These are phyloP conservation scores for Clavelina lepadiformis DNA, from an alignment of 23 tunicate species.

Conservation along the genomic window DNA sequence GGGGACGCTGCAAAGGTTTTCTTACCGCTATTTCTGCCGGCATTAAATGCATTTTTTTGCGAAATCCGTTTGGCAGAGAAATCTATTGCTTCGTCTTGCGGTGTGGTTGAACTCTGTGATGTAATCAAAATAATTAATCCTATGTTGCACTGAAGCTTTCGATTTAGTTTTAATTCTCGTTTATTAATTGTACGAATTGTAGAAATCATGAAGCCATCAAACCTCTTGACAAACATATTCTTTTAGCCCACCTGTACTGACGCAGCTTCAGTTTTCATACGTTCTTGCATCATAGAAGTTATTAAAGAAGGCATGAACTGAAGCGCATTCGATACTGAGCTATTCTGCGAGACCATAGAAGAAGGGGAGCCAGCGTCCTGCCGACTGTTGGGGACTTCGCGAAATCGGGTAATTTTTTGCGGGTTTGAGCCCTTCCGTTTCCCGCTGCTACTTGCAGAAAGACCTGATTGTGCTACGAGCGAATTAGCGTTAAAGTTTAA, in stretches of 20 bases:
- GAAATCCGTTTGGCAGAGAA: slow-evolving; percentile 52
- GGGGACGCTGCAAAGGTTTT: no score
- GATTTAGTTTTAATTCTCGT: no score
- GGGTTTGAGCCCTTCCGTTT: slow-evolving; percentile 84
- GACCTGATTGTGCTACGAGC: background rate
- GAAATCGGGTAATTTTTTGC: slow-evolving; percentile 67
- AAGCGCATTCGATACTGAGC: slow-evolving; percentile 27
- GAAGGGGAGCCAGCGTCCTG: background rate
- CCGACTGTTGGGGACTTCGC: slow-evolving; percentile 13
- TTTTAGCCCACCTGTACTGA: no score
- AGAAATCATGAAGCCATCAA: no score
- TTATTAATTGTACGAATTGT: no score
- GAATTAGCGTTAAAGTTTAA: slow-evolving; percentile 4
- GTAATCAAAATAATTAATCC: no score
- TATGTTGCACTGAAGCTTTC: no score
- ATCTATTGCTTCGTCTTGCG: slow-evolving; percentile 71
- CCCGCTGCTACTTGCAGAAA: slow-evolving; percentile 50
- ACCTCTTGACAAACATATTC: no score
- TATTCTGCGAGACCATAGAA: background rate
- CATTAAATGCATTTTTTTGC: background rate
- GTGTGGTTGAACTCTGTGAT: no score
- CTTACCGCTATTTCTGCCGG: no score
- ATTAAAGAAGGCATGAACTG: slow-evolving; percentile 57
- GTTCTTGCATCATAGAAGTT: slow-evolving; percentile 65
- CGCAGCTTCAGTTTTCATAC: slow-evolving; percentile 14